Evolutionary conservation across 2,888 invertebrate genomes (phyloP), one percentile per base, ranked within the genome.

Genomic region (Andrena dorsata): DNA sequence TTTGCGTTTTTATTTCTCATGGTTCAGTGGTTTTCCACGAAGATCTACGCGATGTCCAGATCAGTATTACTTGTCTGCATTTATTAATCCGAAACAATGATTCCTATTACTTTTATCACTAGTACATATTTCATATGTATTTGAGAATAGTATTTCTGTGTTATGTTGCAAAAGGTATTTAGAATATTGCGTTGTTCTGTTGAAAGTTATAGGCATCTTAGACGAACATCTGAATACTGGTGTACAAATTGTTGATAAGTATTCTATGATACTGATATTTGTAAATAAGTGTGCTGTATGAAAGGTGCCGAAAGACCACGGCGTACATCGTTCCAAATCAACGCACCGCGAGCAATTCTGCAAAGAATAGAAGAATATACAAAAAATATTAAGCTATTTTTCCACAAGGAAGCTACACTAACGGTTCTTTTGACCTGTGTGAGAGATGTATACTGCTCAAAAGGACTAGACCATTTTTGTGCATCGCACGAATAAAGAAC

Each of bases 381-480:
- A 61, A 76, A 61, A 76, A 66, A 58, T 6, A n/a, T 61, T 35
- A 6, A 76, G 77, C 58, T 81, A 76, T 80, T 84, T 83, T 72
- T 65, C 35, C 61, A 69, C 56, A 60, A 51, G 2, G 23, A 63
- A 51, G 35, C n/a, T 47, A 78, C 51, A 64, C 32, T 32, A 10
- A 66, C 53, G 20, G 61, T 66, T 68, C 56, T 63, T 30, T 47
- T 41, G 49, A 60, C 26, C 30, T 26, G 10, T 28, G 53, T 32
- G 53, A 20, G 26, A 61, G 26, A 64, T 53, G 10, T 51, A 5
- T 60, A 69, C 68, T 32, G 69, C 76, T 80, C 64, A 73, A 76
- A 65, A 30, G 35, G 47, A 35, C 8, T 63, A 23, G n/a, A 51
- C 53, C 35, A 26, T 41, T 68, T 73, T 49, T 49, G 63, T 65